Percentiles rank a stretch among this genome's conserved stretches.
Evolutionary conservation across 2,113 vertebrate genomes (phyloP).

Genomic region (Todiramphus saurophagus): DNA sequence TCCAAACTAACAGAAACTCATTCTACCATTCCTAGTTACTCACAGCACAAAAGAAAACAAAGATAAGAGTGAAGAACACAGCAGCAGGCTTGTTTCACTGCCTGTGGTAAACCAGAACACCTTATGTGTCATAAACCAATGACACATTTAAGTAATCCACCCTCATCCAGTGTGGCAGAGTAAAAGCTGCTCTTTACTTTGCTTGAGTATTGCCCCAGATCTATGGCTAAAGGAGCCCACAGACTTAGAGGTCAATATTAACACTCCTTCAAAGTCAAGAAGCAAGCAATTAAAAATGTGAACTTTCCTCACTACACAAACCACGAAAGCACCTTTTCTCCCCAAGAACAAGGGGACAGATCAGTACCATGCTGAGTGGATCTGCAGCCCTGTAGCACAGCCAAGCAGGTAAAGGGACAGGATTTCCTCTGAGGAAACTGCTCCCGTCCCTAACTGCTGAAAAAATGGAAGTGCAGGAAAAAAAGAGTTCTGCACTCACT

Average conservation of each 20-base stretch:
- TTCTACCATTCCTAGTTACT: background rate
- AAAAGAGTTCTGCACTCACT: background rate
- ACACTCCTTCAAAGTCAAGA: background rate
- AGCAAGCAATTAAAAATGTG: background rate
- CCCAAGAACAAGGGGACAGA: background rate
- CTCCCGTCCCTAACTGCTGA: background rate
- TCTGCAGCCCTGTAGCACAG: background rate
- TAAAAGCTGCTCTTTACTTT: background rate
- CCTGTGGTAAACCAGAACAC: background rate
- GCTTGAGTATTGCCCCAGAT: background rate
- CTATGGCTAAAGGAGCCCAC: background rate
- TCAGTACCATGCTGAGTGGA: background rate
- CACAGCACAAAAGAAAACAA: background rate
- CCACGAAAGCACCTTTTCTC: rapidly evolving
- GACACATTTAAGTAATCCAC: background rate
- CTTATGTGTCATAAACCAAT: background rate
- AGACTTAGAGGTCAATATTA: background rate
- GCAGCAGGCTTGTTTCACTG: background rate
- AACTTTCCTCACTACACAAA: background rate
- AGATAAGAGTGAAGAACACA: background rate
- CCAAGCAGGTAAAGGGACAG: background rate
- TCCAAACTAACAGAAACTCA: background rate
- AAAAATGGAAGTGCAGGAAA: background rate
- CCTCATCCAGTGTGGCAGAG: background rate
- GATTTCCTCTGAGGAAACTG: background rate